phyloP scores from a whole-genome alignment of 2,888 invertebrate genomes.

The Ophion slaviceki region DNA sequence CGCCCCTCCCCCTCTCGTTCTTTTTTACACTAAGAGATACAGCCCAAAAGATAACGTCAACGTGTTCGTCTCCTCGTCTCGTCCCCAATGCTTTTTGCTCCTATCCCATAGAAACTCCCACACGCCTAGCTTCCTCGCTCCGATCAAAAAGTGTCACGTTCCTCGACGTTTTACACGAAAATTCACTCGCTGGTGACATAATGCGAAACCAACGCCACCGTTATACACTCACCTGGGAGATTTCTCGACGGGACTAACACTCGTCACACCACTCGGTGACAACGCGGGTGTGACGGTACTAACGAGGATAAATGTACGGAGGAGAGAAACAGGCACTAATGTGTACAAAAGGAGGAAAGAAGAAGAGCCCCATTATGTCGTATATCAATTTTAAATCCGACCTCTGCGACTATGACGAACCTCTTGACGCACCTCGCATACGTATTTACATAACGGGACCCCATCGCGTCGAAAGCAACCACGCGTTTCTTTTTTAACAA shows the following conservation, averaged over 20 bases:
- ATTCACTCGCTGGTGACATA: slow-evolving; percentile 79
- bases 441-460: background rate
- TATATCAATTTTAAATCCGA: slow-evolving; percentile 14
- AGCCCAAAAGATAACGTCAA: slow-evolving; percentile 59
- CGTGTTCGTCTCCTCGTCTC: slow-evolving; percentile 48
- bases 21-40: slow-evolving; percentile 57
- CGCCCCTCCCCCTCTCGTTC: slow-evolving; percentile 37
- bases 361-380: background rate
- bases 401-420: slow-evolving; percentile 10
- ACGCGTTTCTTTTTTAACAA: background rate
- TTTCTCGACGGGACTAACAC: slow-evolving; percentile 58
- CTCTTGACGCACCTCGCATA: background rate
- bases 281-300: slow-evolving; percentile 66
- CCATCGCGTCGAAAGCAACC: too few relatives aligned
- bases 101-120: slow-evolving; percentile 57
- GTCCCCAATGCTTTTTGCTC: slow-evolving; percentile 18
- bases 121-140: slow-evolving; percentile 3
- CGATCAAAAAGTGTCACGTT: slow-evolving; percentile 54
- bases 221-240: slow-evolving; percentile 27
- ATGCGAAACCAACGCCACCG: slow-evolving; percentile 78
- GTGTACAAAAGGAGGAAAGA: slow-evolving; percentile 5
- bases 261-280: slow-evolving; percentile 68
- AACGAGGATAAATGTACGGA: slow-evolving; percentile 6
- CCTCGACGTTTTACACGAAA: slow-evolving; percentile 78
- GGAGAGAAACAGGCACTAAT: slow-evolving; percentile 11